Percentiles rank a stretch among this genome's conserved stretches.
Evolutionary conservation across 2,888 invertebrate genomes (phyloP).

Genomic region (Osmoderma eremita): DNA sequence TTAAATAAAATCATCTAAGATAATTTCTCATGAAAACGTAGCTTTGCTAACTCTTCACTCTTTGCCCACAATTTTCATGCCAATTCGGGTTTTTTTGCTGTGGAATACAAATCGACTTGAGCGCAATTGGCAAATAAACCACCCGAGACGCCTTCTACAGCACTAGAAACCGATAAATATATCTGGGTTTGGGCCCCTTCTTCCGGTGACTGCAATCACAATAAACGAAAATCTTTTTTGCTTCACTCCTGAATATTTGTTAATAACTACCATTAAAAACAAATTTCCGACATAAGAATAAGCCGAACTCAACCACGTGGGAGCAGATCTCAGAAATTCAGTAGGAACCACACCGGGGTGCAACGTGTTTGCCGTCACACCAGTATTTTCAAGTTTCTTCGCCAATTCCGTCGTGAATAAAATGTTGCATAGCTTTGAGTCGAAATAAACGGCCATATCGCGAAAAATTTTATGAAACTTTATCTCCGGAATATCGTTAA

Average conservation of each 20-base stretch:
- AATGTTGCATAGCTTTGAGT: constrained; percentile 59
- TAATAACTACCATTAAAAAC: constrained; percentile 27
- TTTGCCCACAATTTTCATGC: constrained; percentile 86
- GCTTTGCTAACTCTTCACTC: constrained; percentile 77
- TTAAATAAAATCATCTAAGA: neutral
- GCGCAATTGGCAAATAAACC: constrained; percentile 84
- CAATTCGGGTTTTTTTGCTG: constrained; percentile 57
- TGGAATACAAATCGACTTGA: constrained; percentile 36
- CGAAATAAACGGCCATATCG: constrained; percentile 53
- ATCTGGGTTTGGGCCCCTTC: constrained; percentile 86
- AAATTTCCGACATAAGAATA: constrained; percentile 1
- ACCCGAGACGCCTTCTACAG: constrained; percentile 74
- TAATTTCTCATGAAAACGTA: constrained; percentile 70
- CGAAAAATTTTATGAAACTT: neutral
- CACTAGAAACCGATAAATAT: constrained; percentile 79
- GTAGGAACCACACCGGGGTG: constrained; percentile 60
- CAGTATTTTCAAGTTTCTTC: constrained; percentile 54
- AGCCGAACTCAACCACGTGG: neutral
- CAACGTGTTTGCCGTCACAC: constrained; percentile 59
- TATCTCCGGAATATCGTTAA: constrained; percentile 42
- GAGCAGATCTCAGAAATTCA: constrained; percentile 51
- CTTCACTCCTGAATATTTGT: neutral
- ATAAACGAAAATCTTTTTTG: neutral
- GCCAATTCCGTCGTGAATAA: constrained; percentile 53
- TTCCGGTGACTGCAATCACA: constrained; percentile 73